A percentile compares a stretch with the other conserved stretches of the same genome.
Conservation (phyloP, 2,888 invertebrate genomes). For the Baccha elongata region DNA sequence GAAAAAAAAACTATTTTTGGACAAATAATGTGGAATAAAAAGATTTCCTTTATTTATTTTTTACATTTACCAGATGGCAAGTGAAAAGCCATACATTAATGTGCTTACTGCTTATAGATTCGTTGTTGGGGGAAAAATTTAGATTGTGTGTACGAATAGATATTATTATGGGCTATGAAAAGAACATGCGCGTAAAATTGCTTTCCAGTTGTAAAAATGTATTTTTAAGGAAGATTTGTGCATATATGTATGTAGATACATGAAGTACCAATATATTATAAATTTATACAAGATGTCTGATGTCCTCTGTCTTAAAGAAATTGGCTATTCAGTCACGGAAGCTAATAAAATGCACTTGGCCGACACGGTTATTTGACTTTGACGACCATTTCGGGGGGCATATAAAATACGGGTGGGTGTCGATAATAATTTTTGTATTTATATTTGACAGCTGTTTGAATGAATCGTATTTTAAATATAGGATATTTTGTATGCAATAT, state of each 20-base stretch:
- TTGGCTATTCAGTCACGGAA: constrained; percentile 26
- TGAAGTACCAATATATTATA: background rate
- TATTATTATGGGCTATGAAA: constrained; percentile 31
- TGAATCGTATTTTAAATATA: constrained; percentile 4
- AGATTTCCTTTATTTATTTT: constrained; percentile 10
- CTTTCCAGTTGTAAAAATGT: constrained; percentile 40
- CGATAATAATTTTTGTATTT: constrained; percentile 25
- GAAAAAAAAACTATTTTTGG: constrained; percentile 58
- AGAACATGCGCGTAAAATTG: constrained; percentile 30
- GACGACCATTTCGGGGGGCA: constrained; percentile 32
- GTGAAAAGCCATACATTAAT: constrained; percentile 50
- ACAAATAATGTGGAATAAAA: constrained; percentile 35
- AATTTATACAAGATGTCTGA: background rate
- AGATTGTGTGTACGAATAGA: constrained; percentile 17
- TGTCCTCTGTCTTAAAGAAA: background rate
- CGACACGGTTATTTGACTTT: constrained; percentile 47
- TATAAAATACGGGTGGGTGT: constrained; percentile 28
- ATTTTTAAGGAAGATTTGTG: constrained; percentile 22
- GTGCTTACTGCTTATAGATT: constrained; percentile 23
- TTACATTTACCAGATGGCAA: constrained; percentile 65
- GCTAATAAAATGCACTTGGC: constrained; percentile 51
- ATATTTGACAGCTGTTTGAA: constrained; percentile 12
- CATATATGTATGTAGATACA: background rate
- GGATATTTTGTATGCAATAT: too few species aligned
- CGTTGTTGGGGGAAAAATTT: constrained; percentile 13